A percentile compares a stretch with the other conserved stretches of the same genome.
phyloP scores from a whole-genome alignment of 2,113 vertebrate genomes.

The Zosterops borbonicus region DNA sequence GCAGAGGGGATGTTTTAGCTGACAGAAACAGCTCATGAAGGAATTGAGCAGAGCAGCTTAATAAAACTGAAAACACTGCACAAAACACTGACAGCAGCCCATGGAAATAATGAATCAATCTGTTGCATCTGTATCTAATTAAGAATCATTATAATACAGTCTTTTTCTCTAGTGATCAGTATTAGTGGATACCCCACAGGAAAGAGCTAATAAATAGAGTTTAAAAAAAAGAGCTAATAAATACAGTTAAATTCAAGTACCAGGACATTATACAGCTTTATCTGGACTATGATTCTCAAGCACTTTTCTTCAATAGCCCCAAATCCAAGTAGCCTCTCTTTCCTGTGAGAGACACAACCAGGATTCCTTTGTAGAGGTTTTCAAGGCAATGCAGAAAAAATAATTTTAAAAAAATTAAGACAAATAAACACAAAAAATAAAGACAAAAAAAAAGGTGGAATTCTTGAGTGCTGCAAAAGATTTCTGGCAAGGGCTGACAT shows the following conservation, averaged over 20 bases:
- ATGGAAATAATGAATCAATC: constrained; percentile 68
- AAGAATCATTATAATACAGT: constrained; percentile 63
- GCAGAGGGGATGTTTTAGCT: not conserved
- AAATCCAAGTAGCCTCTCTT: not conserved
- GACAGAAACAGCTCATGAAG: constrained; percentile 34
- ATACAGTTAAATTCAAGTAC: not conserved
- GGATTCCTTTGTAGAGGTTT: not conserved
- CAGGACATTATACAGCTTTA: not conserved
- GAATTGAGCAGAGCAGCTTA: constrained; percentile 17
- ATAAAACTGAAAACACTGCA: constrained; percentile 15
- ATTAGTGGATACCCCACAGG: constrained; percentile 3
- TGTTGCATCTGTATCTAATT: constrained; percentile 64
- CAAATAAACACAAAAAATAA: not conserved
- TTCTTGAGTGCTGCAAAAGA: not conserved
- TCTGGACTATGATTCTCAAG: not conserved
- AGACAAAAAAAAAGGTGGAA: not conserved
- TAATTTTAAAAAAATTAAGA: not conserved
- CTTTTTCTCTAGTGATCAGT: constrained; percentile 22
- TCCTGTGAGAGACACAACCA: not conserved
- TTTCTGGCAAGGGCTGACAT: not conserved
- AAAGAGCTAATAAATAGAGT: constrained; percentile 36
- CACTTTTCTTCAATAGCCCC: not conserved
- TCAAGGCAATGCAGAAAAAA: not conserved
- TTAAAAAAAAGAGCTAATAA: constrained; percentile 24
- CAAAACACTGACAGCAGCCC: constrained; percentile 21